Conservation (phyloP, 2,888 invertebrate species). For the Drosophila emarginata region DNA sequence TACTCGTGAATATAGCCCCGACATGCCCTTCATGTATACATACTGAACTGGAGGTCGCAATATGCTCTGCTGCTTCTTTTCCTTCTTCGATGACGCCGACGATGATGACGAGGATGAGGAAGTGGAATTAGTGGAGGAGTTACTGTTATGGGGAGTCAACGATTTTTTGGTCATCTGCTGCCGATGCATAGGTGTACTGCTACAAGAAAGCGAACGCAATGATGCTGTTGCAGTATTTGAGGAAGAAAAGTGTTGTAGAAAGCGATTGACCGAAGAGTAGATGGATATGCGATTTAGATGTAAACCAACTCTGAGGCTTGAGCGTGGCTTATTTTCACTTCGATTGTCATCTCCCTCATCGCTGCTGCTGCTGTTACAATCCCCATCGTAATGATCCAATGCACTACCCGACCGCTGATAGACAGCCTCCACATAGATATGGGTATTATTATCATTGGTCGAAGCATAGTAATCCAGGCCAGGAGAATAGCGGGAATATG, state of each 20-base stretch:
- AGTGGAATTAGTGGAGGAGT: conserved; percentile 36
- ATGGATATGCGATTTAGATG: conserved; percentile 82
- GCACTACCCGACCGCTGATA: conserved; percentile 64
- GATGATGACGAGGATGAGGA: conserved; percentile 46
- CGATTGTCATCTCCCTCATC: conserved; percentile 57
- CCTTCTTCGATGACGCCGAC: conserved; percentile 54
- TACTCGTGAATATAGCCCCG: conserved; percentile 91
- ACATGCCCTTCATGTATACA: conserved; percentile 90
- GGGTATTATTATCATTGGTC: conserved; percentile 52
- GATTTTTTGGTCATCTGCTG: conserved; percentile 56
- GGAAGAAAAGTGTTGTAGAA: conserved; percentile 87
- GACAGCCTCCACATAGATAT: conserved; percentile 67
- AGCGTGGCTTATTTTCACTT: conserved; percentile 29
- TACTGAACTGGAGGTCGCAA: conserved; percentile 90
- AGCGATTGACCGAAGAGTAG: conserved; percentile 86
- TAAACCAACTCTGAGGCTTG: conserved; percentile 63
- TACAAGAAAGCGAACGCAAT: conserved; percentile 86
- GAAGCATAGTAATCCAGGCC: conserved; percentile 61
- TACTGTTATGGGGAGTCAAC: conserved; percentile 52
- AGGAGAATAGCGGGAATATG: conserved; percentile 63
- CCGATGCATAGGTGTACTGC: conserved; percentile 81
- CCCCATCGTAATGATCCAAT: conserved; percentile 64
- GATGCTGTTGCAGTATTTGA: conserved; percentile 83
- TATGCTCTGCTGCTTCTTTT: conserved; percentile 87
- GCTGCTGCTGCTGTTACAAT: conserved; percentile 35